Conservation (phyloP, 1,140 invertebrate species). For the Metaphire vulgaris region DNA sequence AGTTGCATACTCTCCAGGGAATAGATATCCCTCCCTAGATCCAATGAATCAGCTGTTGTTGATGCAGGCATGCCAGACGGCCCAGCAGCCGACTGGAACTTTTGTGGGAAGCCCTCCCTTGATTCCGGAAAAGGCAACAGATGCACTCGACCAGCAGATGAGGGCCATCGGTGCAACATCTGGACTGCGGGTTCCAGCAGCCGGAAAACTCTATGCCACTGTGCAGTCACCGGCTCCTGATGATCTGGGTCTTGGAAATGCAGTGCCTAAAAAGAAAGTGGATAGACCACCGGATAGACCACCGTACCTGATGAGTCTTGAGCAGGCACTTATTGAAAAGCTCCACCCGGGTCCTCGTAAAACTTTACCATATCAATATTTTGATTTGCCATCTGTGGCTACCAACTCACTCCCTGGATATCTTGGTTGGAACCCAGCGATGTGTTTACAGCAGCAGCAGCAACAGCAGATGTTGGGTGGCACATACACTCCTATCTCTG, state of each 20-base stretch:
- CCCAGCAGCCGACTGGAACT: no score
- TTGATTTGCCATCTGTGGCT: background rate
- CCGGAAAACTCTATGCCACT: background rate
- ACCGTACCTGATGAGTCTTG: background rate
- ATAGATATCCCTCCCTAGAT: background rate
- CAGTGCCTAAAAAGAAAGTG: background rate
- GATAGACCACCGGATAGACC: background rate
- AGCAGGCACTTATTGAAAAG: slow-evolving; percentile 16
- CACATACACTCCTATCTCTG: background rate
- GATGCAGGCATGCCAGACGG: background rate
- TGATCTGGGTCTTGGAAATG: background rate
- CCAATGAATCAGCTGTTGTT: background rate
- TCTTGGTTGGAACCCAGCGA: background rate
- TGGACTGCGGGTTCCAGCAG: background rate
- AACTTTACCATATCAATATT: background rate
- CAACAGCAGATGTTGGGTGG: background rate
- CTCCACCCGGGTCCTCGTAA: slow-evolving; percentile 7
- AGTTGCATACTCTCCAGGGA: background rate
- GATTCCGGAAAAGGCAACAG: background rate
- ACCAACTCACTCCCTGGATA: slow-evolving; percentile 11
- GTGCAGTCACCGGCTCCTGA: background rate
- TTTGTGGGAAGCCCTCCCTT: background rate
- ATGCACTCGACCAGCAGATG: background rate
- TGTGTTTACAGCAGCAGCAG: background rate
- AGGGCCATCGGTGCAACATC: background rate